Conservation (phyloP, 2,888 invertebrate species). For the Idaea biselata region DNA sequence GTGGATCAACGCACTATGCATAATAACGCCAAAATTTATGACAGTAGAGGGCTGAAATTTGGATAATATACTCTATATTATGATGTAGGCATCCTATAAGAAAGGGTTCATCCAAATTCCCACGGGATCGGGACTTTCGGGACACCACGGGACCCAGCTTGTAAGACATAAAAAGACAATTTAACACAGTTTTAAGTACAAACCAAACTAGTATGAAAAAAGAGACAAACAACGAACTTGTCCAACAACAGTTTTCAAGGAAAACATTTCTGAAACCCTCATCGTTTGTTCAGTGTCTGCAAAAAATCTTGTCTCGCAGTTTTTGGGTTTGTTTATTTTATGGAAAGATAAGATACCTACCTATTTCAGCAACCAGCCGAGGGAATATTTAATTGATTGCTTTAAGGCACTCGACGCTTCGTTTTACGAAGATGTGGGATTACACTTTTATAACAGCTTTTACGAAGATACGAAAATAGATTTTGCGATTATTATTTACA, state of each 20-base stretch:
- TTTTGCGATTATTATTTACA: not conserved
- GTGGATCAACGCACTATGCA: too few species aligned
- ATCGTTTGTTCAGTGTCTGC: not conserved
- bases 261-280: not conserved
- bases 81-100: too few species aligned
- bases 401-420: not conserved
- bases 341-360: not conserved
- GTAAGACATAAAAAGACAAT: too few species aligned
- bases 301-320: not conserved
- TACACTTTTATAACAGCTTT: not conserved
- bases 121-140: too few species aligned
- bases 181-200: not conserved
- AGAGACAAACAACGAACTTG: not conserved
- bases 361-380: not conserved
- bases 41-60: too few species aligned
- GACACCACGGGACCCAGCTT: too few species aligned
- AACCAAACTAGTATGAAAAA: not conserved
- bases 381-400: not conserved
- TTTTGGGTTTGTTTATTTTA: not conserved
- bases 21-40: too few species aligned
- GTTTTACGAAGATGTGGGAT: not conserved
- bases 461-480: not conserved
- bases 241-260: not conserved
- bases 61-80: too few species aligned
- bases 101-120: too few species aligned